These are phyloP conservation scores for Crepidodera aurea DNA, from an alignment of 2,888 invertebrate species.

Conservation along the genomic window DNA sequence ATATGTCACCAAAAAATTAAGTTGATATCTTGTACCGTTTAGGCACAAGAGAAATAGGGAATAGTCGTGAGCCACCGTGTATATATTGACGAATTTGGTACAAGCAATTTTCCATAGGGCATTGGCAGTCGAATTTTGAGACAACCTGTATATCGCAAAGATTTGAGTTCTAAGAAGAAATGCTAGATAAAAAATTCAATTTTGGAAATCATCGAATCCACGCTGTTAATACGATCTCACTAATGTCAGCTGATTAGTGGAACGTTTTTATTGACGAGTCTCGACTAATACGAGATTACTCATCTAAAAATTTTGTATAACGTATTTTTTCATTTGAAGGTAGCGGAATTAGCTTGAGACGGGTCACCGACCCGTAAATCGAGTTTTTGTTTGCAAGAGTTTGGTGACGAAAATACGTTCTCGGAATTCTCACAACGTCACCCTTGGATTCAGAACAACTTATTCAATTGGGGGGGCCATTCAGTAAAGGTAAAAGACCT, in stretches of 20 bases:
- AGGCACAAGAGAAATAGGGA: too few species aligned
- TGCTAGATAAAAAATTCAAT: too few species aligned
- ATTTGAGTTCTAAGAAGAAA: too few species aligned
- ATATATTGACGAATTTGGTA: too few species aligned
- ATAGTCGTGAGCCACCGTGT: too few species aligned
- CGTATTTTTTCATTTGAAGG: slow-evolving; percentile 31
- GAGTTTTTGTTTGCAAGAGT: slow-evolving; percentile 33
- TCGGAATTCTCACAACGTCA: slow-evolving; percentile 34
- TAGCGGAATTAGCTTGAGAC: slow-evolving; percentile 23
- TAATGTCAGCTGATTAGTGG: slow-evolving; percentile 4
- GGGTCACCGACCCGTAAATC: slow-evolving; percentile 31
- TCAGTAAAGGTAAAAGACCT: slow-evolving; percentile 32
- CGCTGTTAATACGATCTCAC: too few species aligned
- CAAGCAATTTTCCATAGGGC: too few species aligned
- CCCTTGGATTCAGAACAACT: slow-evolving; percentile 30
- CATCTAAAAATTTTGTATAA: slow-evolving; percentile 32
- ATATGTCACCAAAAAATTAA: too few species aligned
- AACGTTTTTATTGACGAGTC: slow-evolving; percentile 2
- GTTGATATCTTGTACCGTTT: too few species aligned
- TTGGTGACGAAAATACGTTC: slow-evolving; percentile 33
- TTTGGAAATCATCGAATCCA: too few species aligned
- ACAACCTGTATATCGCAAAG: too few species aligned
- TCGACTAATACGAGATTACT: slow-evolving; percentile 25
- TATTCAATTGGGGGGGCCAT: slow-evolving; percentile 30
- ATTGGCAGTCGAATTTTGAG: too few species aligned